Evolutionary conservation across 2,888 invertebrate species (phyloP), one percentile per base, ranked within the genome.

Genomic region (Lasius fuliginosus): DNA sequence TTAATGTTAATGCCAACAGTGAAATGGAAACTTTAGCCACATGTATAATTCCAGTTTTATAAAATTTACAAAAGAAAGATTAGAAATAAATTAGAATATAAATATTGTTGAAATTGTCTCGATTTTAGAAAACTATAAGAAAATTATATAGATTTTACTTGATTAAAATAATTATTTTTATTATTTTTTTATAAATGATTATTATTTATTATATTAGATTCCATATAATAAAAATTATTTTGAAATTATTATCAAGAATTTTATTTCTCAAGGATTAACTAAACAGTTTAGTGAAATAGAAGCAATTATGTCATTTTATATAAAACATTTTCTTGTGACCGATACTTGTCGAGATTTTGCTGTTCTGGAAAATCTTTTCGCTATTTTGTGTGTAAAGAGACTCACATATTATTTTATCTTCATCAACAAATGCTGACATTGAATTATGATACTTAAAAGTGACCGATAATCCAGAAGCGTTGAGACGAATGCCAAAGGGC

Each of bases 401-500:
- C 18, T 18, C 9, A 40, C 9, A 6, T 71, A 8, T 81, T 71
- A 60, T 62, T 81, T 68, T 36, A 60, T 58, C 73, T 46, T 0
- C 46, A 12, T 68, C n/a, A 46, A 73, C 73, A 81, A 60, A 73
- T 60, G 60, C 60, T 60, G 73, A 73, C 82, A 77, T 36, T 85
- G 86, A 90, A 88, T 90, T 87, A 89, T 90, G 84, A 74, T 82
- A 58, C 82, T 89, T 88, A 90, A 90, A 90, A 88, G 86, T 85
- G 23, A 74, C 79, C 88, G 89, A 90, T 90, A 90, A 90, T 89
- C 84, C 85, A 67, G 23, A 60, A 71, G 77, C 64, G 65, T 86
- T 75, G 79, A 23, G 23, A 87, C 84, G 83, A 90, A 89, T 89
- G 84, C 77, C 84, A 90, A 90, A 90, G 89, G 86, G 85, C 73